Percentiles rank a stretch among this genome's conserved stretches.
Evolutionary conservation across 2,888 invertebrate species (phyloP).

Genomic region (Pachycephus smyrnensis): DNA sequence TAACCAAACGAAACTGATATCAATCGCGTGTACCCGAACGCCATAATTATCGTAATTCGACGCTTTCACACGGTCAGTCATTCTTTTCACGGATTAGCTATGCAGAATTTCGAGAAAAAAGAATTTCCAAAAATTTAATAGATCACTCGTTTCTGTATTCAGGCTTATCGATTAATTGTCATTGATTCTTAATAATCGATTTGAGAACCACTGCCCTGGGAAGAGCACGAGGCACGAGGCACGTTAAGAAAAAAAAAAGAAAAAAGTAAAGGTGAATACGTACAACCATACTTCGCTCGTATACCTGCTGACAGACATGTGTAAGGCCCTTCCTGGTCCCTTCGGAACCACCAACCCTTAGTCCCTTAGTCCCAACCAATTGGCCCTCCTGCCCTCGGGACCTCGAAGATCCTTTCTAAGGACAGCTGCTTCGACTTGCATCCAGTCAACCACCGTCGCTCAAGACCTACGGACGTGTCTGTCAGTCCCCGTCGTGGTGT

Average conservation of each 20-base stretch:
- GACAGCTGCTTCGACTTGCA: conserved; percentile 18
- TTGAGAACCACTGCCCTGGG: neutral
- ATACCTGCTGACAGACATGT: conserved; percentile 24
- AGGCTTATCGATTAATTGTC: neutral
- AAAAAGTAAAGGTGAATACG: neutral
- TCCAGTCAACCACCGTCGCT: conserved; percentile 45
- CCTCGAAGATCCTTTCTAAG: conserved; percentile 18
- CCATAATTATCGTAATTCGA: neutral
- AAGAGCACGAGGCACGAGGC: neutral
- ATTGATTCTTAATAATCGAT: no score
- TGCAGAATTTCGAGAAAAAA: neutral
- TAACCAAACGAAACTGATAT: neutral
- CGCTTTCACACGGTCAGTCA: no score
- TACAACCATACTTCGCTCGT: neutral
- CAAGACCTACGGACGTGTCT: conserved; percentile 36
- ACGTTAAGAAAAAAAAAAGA: neutral
- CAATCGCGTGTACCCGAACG: neutral
- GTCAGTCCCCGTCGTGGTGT: neutral
- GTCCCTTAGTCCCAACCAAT: neutral
- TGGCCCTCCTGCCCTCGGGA: conserved; percentile 12
- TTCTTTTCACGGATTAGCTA: neutral
- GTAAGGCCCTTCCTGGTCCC: conserved; percentile 4
- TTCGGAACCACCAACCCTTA: neutral
- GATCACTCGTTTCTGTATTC: neutral
- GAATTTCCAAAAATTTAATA: neutral